These are phyloP conservation scores for Incurvaria masculella DNA, from an alignment of 2,888 invertebrate genomes.

Conservation along the genomic window DNA sequence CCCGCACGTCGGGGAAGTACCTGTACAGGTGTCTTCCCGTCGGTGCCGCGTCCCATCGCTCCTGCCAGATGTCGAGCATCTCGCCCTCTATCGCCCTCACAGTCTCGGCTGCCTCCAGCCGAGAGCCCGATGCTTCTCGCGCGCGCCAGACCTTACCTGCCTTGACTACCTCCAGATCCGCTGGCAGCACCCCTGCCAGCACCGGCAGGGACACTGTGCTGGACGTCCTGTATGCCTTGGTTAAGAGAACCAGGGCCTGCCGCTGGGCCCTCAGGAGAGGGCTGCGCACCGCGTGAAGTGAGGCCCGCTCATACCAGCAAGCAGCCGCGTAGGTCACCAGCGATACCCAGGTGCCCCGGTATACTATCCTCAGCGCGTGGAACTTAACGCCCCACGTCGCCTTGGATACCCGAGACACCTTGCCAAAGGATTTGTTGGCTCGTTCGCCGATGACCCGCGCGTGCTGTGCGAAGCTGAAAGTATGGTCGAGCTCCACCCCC, in stretches of 20 bases:
- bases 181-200: too few relatives aligned
- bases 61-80: neutral
- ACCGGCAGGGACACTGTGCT: neutral
- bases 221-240: conserved; percentile 6
- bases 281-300: neutral
- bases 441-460: conserved; percentile 4
- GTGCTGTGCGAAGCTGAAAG: conserved; percentile 9
- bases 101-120: neutral
- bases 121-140: neutral
- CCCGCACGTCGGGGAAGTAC: conserved; percentile 10
- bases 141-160: too few relatives aligned
- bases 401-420: neutral
- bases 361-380: neutral
- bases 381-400: neutral
- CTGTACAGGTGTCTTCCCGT: neutral
- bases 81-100: neutral
- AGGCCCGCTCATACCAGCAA: neutral
- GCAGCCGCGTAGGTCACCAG: neutral
- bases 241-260: conserved; percentile 2
- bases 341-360: neutral
- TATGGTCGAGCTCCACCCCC: conserved; percentile 15
- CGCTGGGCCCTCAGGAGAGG: conserved; percentile 1
- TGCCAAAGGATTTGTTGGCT: neutral
- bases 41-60: neutral
- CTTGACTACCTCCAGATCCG: too few relatives aligned